Base-by-base conservation (phyloP, 2,888 invertebrate genomes). In the Xestia sexstrigata region DNA sequence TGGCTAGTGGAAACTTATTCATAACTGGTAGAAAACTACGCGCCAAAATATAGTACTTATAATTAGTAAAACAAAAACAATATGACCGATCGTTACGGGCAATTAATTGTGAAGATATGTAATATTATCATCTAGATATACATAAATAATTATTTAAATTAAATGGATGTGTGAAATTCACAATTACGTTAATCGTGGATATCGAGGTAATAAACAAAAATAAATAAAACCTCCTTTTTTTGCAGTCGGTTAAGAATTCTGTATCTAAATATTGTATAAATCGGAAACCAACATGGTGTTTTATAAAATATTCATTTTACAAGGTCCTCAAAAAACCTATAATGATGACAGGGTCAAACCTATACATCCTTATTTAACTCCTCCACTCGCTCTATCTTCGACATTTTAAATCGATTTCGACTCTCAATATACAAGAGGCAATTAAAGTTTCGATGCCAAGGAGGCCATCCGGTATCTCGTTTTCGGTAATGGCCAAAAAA, bases 371-470 rank as follows among this genome's bases (percentile, higher is more conserved):
- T 83, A 70, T 62, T 67, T 70, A 15, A 67, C 35, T 65, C 70
- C 65, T 66, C 60, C 47, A 52, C 52, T 35, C 35, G 17, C 11
- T 65, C 52, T 66, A 68, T 83, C 30, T 58, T 78, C 62, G 70
- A 78, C 55, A 70, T 83, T 79, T 71, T 49, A 6, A 66, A 11
- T 49, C 15, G 55, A 26, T 30, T 74, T 55, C 30, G 13, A 23
- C 69, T 35, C 17, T 55, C 23, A 26, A 45, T n/a, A 58, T 8
- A 55, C 20, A 35, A 49, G 60, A 26, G 52, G 23, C 30, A 55
- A 70, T 83, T 70, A 58, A 58, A 55, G 26, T 72, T 42, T 66
- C 58, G 69, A 69, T 66, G 80, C 79, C 84, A 81, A 81, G 80
- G 72, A 67, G 35, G 23, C 45, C 52, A 49, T 49, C 13, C 49